Evolutionary conservation across 2,888 invertebrate species (phyloP).

Genomic region (Harpalus rufipes): DNA sequence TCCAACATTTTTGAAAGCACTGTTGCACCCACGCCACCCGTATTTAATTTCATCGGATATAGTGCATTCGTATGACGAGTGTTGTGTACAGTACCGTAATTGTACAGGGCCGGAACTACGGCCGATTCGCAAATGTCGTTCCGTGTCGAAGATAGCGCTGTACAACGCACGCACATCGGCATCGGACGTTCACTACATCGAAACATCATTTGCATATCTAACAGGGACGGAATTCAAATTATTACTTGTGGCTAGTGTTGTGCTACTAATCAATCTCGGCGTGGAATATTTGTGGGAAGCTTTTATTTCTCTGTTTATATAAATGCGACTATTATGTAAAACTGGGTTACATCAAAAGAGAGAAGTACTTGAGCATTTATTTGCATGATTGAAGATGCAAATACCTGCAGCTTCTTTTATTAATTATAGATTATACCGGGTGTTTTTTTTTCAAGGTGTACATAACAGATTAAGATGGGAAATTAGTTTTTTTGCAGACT

Average conservation of each 20-base stretch:
- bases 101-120: slow-evolving; percentile 60
- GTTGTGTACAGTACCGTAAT: slow-evolving; percentile 55
- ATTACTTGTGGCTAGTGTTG: slow-evolving; percentile 12
- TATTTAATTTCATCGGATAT: slow-evolving; percentile 27
- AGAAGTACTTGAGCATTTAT: neutral
- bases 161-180: slow-evolving; percentile 1
- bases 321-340: neutral
- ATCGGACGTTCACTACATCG: slow-evolving; percentile 30
- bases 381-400: neutral
- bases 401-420: neutral
- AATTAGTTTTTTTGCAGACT: no score
- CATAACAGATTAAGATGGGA: no score
- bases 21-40: neutral
- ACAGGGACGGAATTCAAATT: slow-evolving; percentile 39
- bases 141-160: slow-evolving; percentile 53
- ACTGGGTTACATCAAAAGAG: neutral
- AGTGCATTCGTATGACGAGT: slow-evolving; percentile 29
- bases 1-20: slow-evolving; percentile 1
- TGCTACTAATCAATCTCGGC: neutral
- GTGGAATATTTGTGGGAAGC: neutral
- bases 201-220: slow-evolving; percentile 40
- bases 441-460: no score
- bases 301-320: neutral
- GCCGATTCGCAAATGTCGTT: slow-evolving; percentile 48
- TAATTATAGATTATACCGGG: neutral